Conservation (phyloP, 2,113 vertebrate genomes). For the Bathybates hornii region DNA sequence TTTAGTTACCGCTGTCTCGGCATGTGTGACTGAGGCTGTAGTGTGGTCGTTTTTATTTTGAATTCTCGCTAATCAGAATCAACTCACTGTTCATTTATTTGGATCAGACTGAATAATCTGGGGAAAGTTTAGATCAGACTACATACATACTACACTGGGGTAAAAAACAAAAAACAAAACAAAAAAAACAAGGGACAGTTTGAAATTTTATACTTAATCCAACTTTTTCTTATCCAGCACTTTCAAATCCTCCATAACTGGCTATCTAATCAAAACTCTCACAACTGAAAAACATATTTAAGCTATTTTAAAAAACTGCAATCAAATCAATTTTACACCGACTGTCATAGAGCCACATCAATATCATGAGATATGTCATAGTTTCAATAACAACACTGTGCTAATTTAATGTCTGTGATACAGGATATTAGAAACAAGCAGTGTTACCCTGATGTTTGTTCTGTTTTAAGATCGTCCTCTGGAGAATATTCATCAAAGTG, state of each 20-base stretch:
- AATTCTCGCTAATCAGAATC: not conserved
- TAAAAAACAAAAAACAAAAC: not conserved
- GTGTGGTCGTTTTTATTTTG: not conserved
- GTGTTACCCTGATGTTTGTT: not conserved
- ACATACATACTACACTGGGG: not conserved
- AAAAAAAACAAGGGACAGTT: not conserved
- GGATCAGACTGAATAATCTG: not conserved
- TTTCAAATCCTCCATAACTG: not conserved
- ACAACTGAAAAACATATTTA: not conserved
- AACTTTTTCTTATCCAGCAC: not conserved
- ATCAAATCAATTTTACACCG: not conserved
- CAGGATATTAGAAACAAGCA: not conserved
- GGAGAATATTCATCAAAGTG: not conserved
- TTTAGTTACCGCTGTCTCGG: not conserved
- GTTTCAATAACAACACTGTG: not conserved
- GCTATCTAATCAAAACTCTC: not conserved
- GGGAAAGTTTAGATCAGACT: not conserved
- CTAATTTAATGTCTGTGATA: not conserved
- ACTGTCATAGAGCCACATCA: not conserved
- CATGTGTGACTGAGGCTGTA: not conserved
- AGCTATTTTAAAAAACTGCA: not conserved
- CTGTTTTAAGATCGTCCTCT: not conserved
- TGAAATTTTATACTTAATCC: not conserved
- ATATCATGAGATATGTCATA: not conserved
- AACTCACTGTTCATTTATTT: not conserved